Evolutionary conservation across 2,113 vertebrate species (phyloP).

Genomic region (Regulus satrapa): DNA sequence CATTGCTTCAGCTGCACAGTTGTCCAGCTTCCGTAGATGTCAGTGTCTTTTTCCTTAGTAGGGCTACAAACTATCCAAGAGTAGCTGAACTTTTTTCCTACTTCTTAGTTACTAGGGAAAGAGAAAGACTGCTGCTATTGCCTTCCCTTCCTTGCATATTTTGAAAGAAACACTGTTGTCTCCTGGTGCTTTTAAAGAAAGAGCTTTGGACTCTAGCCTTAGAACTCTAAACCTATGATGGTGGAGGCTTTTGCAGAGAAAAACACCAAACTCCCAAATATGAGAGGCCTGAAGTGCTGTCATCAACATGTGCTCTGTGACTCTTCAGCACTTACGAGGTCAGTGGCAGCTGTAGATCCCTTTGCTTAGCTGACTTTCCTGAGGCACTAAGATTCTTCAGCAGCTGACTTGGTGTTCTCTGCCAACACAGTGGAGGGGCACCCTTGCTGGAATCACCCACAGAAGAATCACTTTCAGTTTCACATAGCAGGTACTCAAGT

Average conservation of each 20-base stretch:
- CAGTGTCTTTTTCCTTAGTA: neutral
- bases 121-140: neutral
- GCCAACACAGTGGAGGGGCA: neutral
- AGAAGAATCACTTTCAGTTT: neutral
- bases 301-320: neutral
- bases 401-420: neutral
- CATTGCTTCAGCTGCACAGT: neutral
- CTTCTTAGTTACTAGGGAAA: neutral
- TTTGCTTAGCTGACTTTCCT: neutral
- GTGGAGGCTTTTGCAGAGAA: neutral
- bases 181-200: neutral
- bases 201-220: neutral
- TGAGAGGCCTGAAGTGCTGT: neutral
- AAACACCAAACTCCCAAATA: neutral
- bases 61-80: neutral
- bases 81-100: neutral
- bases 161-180: neutral
- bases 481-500: neutral
- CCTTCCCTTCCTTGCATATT: neutral
- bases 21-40: neutral
- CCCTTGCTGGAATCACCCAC: neutral
- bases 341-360: neutral
- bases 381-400: neutral
- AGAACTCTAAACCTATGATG: neutral
- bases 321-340: neutral